phyloP scores from a whole-genome alignment of 2,797 vertebrate genomes.

The Aselliscus stoliczkanus region DNA sequence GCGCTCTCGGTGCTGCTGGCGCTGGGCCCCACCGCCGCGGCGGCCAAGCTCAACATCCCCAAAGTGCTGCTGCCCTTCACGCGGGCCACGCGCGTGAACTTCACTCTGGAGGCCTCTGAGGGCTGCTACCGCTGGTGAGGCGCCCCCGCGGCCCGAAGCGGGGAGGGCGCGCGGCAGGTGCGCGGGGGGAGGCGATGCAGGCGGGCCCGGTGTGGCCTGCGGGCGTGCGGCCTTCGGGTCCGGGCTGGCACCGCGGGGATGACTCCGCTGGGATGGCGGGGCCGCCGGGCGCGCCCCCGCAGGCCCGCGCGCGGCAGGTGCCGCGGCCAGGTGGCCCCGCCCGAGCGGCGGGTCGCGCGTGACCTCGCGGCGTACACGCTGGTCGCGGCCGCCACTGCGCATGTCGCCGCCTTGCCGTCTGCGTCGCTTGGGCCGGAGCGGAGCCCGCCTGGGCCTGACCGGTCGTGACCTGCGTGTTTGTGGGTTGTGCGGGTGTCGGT shows the following conservation, averaged over 20 bases:
- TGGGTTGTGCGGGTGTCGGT: not conserved
- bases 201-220: not conserved
- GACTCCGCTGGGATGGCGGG: not conserved
- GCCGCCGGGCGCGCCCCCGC: not conserved
- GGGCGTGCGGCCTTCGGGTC: not conserved
- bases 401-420: not conserved
- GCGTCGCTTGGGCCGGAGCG: not conserved
- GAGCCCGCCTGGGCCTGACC: not conserved
- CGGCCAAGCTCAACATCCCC: constrained; percentile 92
- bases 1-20: constrained; percentile 25
- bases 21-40: constrained; percentile 36
- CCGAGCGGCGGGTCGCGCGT: not conserved
- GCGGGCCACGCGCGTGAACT: constrained; percentile 91
- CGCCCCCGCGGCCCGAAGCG: not conserved
- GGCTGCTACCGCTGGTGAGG: constrained; percentile 98
- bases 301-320: not conserved
- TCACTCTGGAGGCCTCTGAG: constrained; percentile 93
- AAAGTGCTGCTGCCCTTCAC: constrained; percentile 94
- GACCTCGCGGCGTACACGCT: not conserved
- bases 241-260: not conserved
- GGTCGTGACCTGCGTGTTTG: fast-evolving
- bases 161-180: not conserved
- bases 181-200: not conserved
- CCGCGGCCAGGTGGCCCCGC: not conserved
- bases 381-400: not conserved